Conservation (phyloP, 92 coral and sea anemone genomes). For the Porites cylindrica region DNA sequence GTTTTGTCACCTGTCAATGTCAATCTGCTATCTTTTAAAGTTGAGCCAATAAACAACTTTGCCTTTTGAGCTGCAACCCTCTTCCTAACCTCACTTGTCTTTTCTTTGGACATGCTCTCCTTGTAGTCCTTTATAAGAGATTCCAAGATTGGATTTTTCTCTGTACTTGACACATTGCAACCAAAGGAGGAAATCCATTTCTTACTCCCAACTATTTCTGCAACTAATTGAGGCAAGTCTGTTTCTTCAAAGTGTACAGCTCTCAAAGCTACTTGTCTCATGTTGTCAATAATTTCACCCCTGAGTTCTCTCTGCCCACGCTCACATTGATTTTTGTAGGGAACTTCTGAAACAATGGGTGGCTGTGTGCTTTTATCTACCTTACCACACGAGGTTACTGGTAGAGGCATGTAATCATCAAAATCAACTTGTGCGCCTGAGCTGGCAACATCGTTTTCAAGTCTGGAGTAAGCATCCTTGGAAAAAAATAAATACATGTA, state of each 20-base stretch:
- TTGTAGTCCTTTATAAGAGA: slow-evolving; percentile 32
- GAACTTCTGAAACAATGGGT: not conserved
- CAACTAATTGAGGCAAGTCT: slow-evolving; percentile 1
- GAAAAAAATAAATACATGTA: not conserved
- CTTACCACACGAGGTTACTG: not conserved
- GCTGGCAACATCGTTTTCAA: not conserved
- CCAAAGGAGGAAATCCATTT: slow-evolving; percentile 27
- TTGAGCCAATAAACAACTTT: slow-evolving; percentile 7
- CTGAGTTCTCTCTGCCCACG: slow-evolving; percentile 29
- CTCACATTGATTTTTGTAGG: slow-evolving; percentile 3
- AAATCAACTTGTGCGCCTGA: not conserved
- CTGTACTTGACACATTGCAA: slow-evolving; percentile 16
- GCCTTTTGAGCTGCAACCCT: slow-evolving; percentile 24
- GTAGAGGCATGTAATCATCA: not conserved
- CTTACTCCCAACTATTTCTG: slow-evolving; percentile 18
- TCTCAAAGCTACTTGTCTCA: slow-evolving; percentile 12
- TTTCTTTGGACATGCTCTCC: slow-evolving; percentile 1
- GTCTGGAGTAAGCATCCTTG: not conserved
- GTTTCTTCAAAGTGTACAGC: slow-evolving; percentile 9
- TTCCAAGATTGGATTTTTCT: slow-evolving; percentile 20
- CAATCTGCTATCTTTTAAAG: slow-evolving; percentile 3
- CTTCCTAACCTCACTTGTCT: not conserved
- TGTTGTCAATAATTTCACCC: not conserved
- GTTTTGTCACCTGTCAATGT: too few species aligned
- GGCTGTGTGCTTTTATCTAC: not conserved